A percentile compares a stretch with the other conserved stretches of the same genome.
These are phyloP conservation scores for Chionodraco myersi DNA, from an alignment of 2,113 vertebrate species.

Conservation along the genomic window DNA sequence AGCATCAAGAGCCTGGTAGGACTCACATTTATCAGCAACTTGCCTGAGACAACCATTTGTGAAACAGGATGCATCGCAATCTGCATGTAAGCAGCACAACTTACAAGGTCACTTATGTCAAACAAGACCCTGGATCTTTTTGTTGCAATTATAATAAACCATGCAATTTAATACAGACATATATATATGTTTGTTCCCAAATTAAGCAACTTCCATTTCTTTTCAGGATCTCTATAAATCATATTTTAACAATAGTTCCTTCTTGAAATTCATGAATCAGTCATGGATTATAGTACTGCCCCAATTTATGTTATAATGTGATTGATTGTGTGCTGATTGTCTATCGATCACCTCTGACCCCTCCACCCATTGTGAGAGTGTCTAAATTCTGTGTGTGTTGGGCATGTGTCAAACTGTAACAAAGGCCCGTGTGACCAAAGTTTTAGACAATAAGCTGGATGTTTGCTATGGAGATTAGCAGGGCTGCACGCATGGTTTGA, in stretches of 20 bases:
- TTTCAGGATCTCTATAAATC: neutral
- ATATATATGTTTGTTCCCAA: neutral
- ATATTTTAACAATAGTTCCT: neutral
- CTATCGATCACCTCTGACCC: neutral
- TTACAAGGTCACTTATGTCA: neutral
- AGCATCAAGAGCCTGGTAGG: neutral
- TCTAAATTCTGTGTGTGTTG: neutral
- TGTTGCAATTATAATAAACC: neutral
- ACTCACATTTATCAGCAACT: neutral
- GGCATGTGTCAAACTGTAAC: neutral
- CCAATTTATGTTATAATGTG: no score
- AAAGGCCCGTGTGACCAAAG: neutral
- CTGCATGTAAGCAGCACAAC: neutral
- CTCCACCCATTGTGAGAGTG: neutral
- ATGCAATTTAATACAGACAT: no score
- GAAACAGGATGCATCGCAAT: neutral
- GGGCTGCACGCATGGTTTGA: no score
- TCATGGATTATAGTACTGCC: neutral
- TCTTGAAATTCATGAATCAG: neutral
- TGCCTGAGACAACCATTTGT: neutral
- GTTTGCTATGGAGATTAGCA: neutral
- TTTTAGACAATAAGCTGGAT: neutral
- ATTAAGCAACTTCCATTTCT: neutral
- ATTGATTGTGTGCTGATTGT: neutral
- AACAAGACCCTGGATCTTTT: neutral